Base-by-base conservation (phyloP, 2,797 vertebrate species). In the Oryzias dopingdopingensis region DNA sequence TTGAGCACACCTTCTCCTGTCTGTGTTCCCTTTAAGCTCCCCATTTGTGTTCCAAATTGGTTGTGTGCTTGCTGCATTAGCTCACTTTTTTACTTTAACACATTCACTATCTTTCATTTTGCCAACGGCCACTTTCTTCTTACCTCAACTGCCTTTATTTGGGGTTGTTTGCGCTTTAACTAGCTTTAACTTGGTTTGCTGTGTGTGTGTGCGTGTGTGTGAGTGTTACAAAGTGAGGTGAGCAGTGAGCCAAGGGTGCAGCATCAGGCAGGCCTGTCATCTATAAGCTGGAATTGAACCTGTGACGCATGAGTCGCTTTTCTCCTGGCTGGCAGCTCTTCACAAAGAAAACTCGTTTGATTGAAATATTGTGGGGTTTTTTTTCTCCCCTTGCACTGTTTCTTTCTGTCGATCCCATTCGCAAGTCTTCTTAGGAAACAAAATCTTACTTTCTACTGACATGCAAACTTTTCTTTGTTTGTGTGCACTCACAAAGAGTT, bases 401-500 rank as follows among this genome's bases (percentile, higher is more conserved):
- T 78, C 77, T 84, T 85, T 82, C 79, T 83, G 84, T 84, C 59
- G 59, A 79, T 88, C 86, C 85, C 75, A 72, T 85, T 80, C 65
- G 62, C 84, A 65, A 2, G 63, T 70, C 83, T 79, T 80, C 81
- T 76, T 67, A 74, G 79, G 76, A 83, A 84, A 84, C 73, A 82
- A 79, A 86, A 80, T 65, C 74, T 52, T 79, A 83, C 77, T 85
- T 88, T 86, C 78, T 79, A 72, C 83, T 82, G 84, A 89, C 87
- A 80, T 54, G 72, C 76, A 91, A 92, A 92, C 86, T 90, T 92
- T 91, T 83, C 79, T 87, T 89, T 91, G 77, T 91, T 85, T 85
- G 76, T 72, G 44, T 64, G 63, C 64, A 55, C 79, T 87, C 77
- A 63, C 70, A 80, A 74, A 87, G 70, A 79, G 71, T 86, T 86